Evolutionary conservation across 92 coral and sea anemone species (phyloP).

Genomic region (Actinostola sp.): DNA sequence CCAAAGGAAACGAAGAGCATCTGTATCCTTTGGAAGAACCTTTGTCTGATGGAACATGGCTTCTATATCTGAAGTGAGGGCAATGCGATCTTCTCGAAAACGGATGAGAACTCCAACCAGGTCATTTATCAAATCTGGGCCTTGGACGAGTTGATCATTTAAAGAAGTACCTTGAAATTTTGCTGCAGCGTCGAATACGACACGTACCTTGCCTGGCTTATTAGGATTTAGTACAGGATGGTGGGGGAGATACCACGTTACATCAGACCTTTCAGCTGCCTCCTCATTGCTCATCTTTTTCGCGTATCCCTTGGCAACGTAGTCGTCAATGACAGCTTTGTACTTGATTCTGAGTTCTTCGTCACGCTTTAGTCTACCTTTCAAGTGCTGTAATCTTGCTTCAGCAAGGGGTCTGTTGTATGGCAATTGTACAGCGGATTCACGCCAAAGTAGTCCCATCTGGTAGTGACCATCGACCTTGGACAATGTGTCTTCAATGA

Average conservation of each 20-base stretch:
- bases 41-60: conserved; percentile 57
- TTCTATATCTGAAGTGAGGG: conserved; percentile 60
- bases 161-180: conserved; percentile 58
- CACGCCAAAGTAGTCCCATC: conserved; percentile 43
- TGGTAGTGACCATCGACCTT: conserved; percentile 47
- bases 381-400: conserved; percentile 56
- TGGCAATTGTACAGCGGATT: conserved; percentile 23
- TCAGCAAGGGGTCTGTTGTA: conserved; percentile 52
- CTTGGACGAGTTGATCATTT: conserved; percentile 64
- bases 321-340: conserved; percentile 55
- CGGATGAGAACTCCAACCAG: conserved; percentile 56
- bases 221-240: conserved; percentile 45
- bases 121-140: conserved; percentile 57
- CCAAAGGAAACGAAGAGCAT: conserved; percentile 70
- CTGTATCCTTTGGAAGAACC: conserved; percentile 40
- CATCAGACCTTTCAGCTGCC: conserved; percentile 31
- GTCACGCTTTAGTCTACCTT: conserved; percentile 43
- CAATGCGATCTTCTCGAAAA: conserved; percentile 48
- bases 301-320: conserved; percentile 51
- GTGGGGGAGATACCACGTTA: conserved; percentile 43
- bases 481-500: conserved; percentile 29
- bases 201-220: conserved; percentile 63
- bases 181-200: conserved; percentile 75
- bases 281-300: conserved; percentile 43
- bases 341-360: conserved; percentile 50